Percentiles rank a stretch among this genome's conserved stretches.
phyloP scores from a whole-genome alignment of 37 sponge, comb jelly and placozoan species.

The Oopsacas minuta region DNA sequence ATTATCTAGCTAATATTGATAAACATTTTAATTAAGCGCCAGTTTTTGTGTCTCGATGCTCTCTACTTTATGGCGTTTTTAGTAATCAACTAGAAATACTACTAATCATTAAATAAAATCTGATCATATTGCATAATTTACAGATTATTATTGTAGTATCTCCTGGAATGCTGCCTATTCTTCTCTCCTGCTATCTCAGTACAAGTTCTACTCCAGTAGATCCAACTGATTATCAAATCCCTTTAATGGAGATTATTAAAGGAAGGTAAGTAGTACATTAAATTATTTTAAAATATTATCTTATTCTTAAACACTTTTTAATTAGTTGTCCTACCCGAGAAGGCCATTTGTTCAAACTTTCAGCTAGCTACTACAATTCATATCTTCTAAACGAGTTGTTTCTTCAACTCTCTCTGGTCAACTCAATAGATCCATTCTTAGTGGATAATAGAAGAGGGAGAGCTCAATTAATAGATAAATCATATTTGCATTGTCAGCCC shows the following conservation, averaged over 20 bases:
- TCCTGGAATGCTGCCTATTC: background rate
- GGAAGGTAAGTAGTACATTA: background rate
- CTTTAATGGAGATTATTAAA: background rate
- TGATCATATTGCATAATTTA: too few species aligned
- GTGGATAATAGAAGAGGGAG: background rate
- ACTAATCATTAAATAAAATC: too few species aligned
- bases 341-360: background rate
- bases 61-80: too few species aligned
- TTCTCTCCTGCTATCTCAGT: constrained; percentile 3
- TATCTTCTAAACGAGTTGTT: background rate
- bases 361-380: background rate
- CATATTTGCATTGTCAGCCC: background rate
- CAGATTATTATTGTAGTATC: background rate
- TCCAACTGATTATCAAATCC: background rate
- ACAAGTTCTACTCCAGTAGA: background rate
- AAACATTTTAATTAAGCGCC: too few species aligned
- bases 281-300: too few species aligned
- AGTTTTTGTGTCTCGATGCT: too few species aligned
- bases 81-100: too few species aligned
- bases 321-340: constrained; percentile 8
- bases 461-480: background rate
- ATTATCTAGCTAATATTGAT: too few species aligned
- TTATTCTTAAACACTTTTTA: too few species aligned
- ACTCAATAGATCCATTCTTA: constrained; percentile 1
- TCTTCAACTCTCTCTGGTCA: background rate